Percentiles rank a stretch among this genome's conserved stretches.
Conservation (phyloP, 2,113 vertebrate species). For the Hemiscyllium ocellatum region DNA sequence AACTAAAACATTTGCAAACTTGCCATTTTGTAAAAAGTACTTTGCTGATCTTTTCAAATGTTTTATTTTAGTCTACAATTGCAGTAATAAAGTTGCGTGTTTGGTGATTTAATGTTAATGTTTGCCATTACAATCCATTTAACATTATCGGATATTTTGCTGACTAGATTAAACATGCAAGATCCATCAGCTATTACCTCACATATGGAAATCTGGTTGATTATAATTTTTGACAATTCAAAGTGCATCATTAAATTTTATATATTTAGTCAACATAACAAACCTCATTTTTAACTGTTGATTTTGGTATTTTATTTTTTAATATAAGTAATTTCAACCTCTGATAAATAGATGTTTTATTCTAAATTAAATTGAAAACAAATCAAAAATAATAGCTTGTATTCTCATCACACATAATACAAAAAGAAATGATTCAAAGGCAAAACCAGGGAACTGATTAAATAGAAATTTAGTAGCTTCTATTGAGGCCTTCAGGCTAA, state of each 20-base stretch:
- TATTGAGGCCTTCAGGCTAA: conserved; percentile 2
- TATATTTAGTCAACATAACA: background rate
- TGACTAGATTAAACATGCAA: background rate
- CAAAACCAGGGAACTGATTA: conserved; percentile 2
- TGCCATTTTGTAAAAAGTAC: background rate
- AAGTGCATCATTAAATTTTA: background rate
- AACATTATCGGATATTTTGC: background rate
- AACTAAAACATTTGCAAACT: background rate
- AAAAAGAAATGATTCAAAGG: background rate
- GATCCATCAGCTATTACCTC: background rate
- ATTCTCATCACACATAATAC: background rate
- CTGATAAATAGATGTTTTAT: background rate
- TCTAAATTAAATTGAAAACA: background rate
- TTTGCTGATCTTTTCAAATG: background rate
- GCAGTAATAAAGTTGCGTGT: background rate
- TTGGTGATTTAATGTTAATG: background rate
- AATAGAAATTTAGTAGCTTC: background rate
- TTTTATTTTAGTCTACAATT: background rate
- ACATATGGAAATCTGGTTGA: background rate
- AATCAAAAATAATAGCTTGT: background rate
- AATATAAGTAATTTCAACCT: background rate
- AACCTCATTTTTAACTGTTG: background rate
- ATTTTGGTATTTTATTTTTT: background rate
- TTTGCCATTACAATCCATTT: background rate
- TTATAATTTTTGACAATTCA: background rate